A percentile compares a stretch with the other conserved stretches of the same genome.
Evolutionary conservation across 2,113 vertebrate species (phyloP).

Genomic region (Pelvicachromis taeniatus): DNA sequence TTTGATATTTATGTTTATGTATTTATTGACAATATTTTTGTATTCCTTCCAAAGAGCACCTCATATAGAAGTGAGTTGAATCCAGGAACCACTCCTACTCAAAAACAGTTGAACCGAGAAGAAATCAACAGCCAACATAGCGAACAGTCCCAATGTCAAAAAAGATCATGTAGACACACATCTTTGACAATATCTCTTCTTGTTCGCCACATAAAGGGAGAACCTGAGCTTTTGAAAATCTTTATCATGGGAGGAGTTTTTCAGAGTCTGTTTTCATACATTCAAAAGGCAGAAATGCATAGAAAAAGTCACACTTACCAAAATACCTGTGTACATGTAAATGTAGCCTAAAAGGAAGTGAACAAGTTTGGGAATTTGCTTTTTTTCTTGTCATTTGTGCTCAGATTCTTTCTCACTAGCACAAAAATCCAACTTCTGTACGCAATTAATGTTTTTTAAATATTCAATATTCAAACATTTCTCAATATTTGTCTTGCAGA

Average conservation of each 20-base stretch:
- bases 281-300: neutral
- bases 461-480: neutral
- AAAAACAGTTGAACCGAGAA: no score
- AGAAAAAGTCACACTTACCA: neutral
- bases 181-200: no score
- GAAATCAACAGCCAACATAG: no score
- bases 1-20: no score
- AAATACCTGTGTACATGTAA: neutral
- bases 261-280: neutral
- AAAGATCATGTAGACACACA: no score
- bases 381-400: neutral
- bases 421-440: slow-evolving; percentile 65
- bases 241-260: neutral
- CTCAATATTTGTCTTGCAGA: slow-evolving; percentile 63
- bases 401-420: neutral
- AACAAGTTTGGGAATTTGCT: neutral
- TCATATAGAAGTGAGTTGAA: no score
- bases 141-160: no score
- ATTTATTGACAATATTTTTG: no score
- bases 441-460: slow-evolving; percentile 9
- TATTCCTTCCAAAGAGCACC: no score
- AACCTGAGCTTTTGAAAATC: no score
- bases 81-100: no score
- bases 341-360: neutral
- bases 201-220: no score